phyloP scores from a whole-genome alignment of 2,888 invertebrate species.

The Sericinus montela region DNA sequence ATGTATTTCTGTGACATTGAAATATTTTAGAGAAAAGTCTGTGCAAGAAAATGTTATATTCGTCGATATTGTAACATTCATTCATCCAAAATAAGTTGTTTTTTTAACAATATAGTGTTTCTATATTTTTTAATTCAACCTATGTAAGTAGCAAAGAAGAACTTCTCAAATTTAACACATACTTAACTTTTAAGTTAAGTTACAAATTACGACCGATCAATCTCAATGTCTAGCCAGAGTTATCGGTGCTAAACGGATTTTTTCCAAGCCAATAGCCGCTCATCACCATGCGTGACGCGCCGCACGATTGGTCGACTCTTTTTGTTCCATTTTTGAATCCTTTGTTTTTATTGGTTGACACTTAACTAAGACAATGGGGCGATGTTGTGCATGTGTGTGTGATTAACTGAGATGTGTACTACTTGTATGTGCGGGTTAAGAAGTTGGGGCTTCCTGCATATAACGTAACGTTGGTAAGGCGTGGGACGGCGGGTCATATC shows the following conservation, averaged over 20 bases:
- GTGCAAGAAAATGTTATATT: no score
- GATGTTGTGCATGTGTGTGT: slow-evolving; percentile 62
- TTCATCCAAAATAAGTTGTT: no score
- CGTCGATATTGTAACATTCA: no score
- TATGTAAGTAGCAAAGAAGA: no score
- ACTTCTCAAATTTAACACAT: no score
- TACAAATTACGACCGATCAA: slow-evolving; percentile 57
- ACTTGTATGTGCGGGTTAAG: slow-evolving; percentile 66
- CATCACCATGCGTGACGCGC: slow-evolving; percentile 75
- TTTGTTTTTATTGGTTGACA: slow-evolving; percentile 80
- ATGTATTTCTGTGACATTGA: no score
- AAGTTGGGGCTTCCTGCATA: slow-evolving; percentile 58
- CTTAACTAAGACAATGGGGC: slow-evolving; percentile 80
- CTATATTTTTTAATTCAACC: no score
- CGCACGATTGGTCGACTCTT: slow-evolving; percentile 72
- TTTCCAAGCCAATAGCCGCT: slow-evolving; percentile 76
- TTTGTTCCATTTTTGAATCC: slow-evolving; percentile 78
- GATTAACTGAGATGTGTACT: slow-evolving; percentile 43
- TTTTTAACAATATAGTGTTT: no score
- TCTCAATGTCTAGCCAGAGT: slow-evolving; percentile 70
- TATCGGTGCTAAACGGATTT: slow-evolving; percentile 75
- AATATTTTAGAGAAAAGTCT: no score
- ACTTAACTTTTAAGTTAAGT: no score
- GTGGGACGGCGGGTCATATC: slow-evolving; percentile 48
- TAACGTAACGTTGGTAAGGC: slow-evolving; percentile 37